Conservation (phyloP, 2,797 vertebrate species). For the Macropodus opercularis region DNA sequence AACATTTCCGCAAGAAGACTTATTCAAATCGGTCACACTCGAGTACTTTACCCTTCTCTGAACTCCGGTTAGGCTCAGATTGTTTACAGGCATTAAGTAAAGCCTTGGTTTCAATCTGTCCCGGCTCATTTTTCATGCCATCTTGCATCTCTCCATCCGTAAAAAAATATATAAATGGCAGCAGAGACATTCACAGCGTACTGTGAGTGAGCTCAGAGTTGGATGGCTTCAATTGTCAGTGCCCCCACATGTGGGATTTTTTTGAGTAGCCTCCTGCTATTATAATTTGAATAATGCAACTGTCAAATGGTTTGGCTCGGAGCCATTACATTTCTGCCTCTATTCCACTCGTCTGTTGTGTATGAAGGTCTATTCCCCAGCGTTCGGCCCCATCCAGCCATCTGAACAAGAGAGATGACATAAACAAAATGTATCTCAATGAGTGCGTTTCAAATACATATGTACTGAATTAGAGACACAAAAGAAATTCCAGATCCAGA, state of each 20-base stretch:
- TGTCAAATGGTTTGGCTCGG: conserved; percentile 32
- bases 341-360: conserved; percentile 23
- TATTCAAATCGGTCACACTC: conserved; percentile 17
- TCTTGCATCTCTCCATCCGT: conserved; percentile 9
- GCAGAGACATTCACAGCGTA: conserved; percentile 5
- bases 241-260: conserved; percentile 16
- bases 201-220: conserved; percentile 16
- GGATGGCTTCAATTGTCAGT: conserved; percentile 26
- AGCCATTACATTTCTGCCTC: conserved; percentile 26
- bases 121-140: conserved; percentile 31
- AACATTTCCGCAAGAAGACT: background rate
- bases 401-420: conserved; percentile 10
- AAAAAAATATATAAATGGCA: background rate
- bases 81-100: conserved; percentile 42
- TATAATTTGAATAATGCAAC: conserved; percentile 59
- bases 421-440: conserved; percentile 2
- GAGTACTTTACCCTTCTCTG: conserved; percentile 22
- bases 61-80: conserved; percentile 25
- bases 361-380: conserved; percentile 4
- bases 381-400: conserved; percentile 1
- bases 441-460: conserved; percentile 7
- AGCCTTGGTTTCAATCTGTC: conserved; percentile 5
- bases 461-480: background rate
- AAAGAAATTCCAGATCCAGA: no score
- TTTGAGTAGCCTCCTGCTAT: conserved; percentile 24